phyloP scores from a whole-genome alignment of 2,797 vertebrate genomes.

The Hybognathus amarus region DNA sequence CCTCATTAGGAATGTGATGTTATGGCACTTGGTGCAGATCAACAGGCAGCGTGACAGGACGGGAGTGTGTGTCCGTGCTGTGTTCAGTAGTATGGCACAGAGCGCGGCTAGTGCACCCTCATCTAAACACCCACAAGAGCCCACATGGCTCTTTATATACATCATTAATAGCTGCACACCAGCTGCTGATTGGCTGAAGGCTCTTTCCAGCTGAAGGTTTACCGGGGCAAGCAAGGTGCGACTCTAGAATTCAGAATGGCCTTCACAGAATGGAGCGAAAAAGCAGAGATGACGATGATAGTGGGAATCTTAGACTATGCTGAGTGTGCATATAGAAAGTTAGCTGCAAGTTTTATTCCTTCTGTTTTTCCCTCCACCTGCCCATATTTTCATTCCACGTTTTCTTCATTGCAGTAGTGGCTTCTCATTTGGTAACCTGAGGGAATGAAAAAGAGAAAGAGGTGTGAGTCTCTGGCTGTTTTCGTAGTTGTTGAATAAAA shows the following conservation, averaged over 20 bases:
- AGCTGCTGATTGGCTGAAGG: constrained; percentile 56
- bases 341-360: constrained; percentile 52
- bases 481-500: constrained; percentile 23
- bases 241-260: constrained; percentile 64
- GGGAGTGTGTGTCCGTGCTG: constrained; percentile 45
- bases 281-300: constrained; percentile 49
- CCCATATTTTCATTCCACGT: constrained; percentile 46
- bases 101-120: constrained; percentile 47
- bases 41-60: constrained; percentile 68
- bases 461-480: constrained; percentile 20
- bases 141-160: constrained; percentile 59
- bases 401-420: constrained; percentile 49
- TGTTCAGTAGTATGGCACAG: constrained; percentile 84
- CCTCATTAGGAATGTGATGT: constrained; percentile 78
- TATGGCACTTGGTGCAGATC: constrained; percentile 82
- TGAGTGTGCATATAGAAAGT: constrained; percentile 58
- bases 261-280: constrained; percentile 56
- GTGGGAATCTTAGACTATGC: constrained; percentile 48
- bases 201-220: constrained; percentile 54
- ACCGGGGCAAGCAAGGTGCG: constrained; percentile 48
- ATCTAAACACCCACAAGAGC: constrained; percentile 21
- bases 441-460: constrained; percentile 17
- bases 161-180: constrained; percentile 65
- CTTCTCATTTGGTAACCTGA: constrained; percentile 72
- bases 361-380: constrained; percentile 30